These are phyloP conservation scores for Tyria jacobaeae DNA, from an alignment of 2,888 invertebrate species.

Conservation along the genomic window DNA sequence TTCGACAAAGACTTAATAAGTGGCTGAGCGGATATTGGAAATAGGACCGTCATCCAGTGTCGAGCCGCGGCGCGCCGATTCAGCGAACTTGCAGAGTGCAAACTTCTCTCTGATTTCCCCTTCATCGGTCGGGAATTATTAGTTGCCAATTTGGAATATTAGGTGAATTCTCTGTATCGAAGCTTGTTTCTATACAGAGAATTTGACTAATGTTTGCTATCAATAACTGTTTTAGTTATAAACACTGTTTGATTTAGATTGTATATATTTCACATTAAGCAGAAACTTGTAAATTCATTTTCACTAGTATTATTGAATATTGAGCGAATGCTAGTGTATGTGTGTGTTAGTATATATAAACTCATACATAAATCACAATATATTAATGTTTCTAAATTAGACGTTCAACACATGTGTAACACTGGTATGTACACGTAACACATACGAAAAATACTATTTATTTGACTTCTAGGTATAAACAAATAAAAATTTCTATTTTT, in stretches of 20 bases:
- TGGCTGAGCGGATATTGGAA: slow-evolving; percentile 18
- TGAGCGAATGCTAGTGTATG: too few species aligned
- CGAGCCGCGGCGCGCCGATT: not conserved
- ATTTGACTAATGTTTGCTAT: not conserved
- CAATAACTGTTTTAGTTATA: not conserved
- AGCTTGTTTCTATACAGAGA: not conserved
- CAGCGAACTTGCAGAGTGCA: slow-evolving; percentile 1
- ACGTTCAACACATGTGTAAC: not conserved
- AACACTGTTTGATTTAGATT: not conserved
- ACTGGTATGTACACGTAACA: not conserved
- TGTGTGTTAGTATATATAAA: too few species aligned
- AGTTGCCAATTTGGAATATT: not conserved
- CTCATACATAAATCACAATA: too few species aligned
- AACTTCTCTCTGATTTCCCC: not conserved
- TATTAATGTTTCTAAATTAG: not conserved
- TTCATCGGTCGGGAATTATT: not conserved
- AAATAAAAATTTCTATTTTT: not conserved
- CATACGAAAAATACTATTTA: not conserved
- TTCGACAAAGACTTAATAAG: slow-evolving; percentile 15
- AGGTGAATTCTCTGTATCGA: not conserved
- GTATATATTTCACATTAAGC: not conserved
- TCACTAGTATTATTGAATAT: too few species aligned
- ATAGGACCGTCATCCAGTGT: slow-evolving; percentile 4
- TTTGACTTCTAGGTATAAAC: not conserved
- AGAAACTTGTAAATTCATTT: not conserved